Base-by-base conservation (phyloP, 2,888 invertebrate genomes). In the Villa cingulata region DNA sequence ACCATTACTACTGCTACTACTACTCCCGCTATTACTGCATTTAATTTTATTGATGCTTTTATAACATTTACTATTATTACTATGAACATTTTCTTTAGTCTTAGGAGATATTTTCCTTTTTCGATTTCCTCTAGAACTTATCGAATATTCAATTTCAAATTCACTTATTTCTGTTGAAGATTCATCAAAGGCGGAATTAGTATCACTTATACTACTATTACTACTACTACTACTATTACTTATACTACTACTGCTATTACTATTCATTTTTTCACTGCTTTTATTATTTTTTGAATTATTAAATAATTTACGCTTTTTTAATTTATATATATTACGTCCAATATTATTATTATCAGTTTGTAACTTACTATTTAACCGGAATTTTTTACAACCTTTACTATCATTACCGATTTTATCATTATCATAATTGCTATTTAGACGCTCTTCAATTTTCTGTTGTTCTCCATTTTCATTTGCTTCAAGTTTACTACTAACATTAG, bases 181-280 rank as follows among this genome's bases (percentile, higher is more conserved):
- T 7, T 53, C 54, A 32, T 53, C 51, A 40, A 50, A 54, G 37
- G 49, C 50, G 36, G 51, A 52, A 41, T 53, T 53, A 34, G 48
- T 42, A 46, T 50, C 37, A 48, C 49, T 51, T n/a, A n/a, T n/a
- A n/a, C n/a, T n/a, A n/a, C n/a, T n/a, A 42, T 49, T 23, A 23
- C 23, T 23, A 23, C 23, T 23, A 7, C 7, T 23, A 7, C 7
- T 23, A 6, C 23, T 23, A 7, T 23, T 7, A 23, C 4, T 23
- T n/a, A 7, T 6, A 32, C 29, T 32, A 32, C 29, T 32, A 32
- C 29, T 6, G 12, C 29, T 32, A 32, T 14, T 32, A 32, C 29
- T 32, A 32, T 12, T 3, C 12, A 23, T 51, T 16, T 52, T 39
- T 37, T 52, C 49, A 19, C 48, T 53, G 14, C 19, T 48, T 34